Conservation (phyloP, 30 jellyfish, hydroid and myxozoan species). For the Pelagia noctiluca region DNA sequence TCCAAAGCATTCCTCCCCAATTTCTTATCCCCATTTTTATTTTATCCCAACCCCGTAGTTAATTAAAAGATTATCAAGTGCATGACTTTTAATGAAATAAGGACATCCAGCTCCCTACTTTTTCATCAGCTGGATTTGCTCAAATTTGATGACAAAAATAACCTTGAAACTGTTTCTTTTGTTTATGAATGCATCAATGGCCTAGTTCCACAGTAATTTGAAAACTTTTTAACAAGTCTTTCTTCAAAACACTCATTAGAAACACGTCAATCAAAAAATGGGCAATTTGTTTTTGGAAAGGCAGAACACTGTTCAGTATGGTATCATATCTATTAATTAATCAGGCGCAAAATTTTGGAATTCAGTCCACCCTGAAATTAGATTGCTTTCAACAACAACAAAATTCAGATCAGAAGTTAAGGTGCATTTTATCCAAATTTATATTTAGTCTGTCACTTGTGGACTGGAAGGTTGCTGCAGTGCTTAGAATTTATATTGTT, state of each 20-base stretch:
- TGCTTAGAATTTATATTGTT: neutral
- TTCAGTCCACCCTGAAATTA: conserved; percentile 15
- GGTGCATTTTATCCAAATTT: conserved; percentile 7
- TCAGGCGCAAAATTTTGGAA: conserved; percentile 15
- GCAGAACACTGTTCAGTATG: conserved; percentile 20
- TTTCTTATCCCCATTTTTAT: too few relatives aligned
- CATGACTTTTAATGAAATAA: conserved; percentile 12
- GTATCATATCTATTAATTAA: conserved; percentile 9
- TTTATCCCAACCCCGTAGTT: too few relatives aligned
- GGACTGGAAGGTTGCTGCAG: neutral
- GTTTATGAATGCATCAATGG: conserved; percentile 12
- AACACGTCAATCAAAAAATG: conserved; percentile 16
- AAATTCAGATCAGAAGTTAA: conserved; percentile 8
- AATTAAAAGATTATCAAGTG: conserved; percentile 11
- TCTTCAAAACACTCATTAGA: conserved; percentile 17
- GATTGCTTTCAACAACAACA: conserved; percentile 16
- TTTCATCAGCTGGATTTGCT: conserved; percentile 23
- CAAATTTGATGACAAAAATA: conserved; percentile 3
- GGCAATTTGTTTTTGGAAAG: conserved; percentile 14
- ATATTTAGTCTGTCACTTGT: conserved; percentile 19
- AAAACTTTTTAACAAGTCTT: conserved; percentile 13
- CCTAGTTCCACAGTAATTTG: conserved; percentile 15
- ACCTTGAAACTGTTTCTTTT: conserved; percentile 12
- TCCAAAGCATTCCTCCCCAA: too few relatives aligned
- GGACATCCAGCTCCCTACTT: conserved; percentile 20